Conservation (phyloP, 1,140 invertebrate genomes). For the Trichonephila clavata region DNA sequence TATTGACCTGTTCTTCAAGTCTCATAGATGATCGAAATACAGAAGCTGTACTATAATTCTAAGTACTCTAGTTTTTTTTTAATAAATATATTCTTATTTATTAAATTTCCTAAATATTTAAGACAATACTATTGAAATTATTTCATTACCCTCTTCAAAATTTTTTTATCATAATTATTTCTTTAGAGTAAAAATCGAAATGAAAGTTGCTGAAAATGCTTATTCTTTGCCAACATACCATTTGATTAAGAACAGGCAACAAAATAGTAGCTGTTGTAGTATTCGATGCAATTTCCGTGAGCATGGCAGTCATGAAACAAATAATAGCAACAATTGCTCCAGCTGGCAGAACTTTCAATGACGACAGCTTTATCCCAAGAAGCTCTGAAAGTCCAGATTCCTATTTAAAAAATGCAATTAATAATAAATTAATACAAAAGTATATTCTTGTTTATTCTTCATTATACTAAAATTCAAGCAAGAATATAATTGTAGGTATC, state of each 20-base stretch:
- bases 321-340: conserved; percentile 80
- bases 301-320: conserved; percentile 82
- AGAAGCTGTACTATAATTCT: too few relatives aligned
- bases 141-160: too few relatives aligned
- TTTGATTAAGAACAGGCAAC: conserved; percentile 89
- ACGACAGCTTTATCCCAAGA: conserved; percentile 85
- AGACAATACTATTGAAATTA: too few relatives aligned
- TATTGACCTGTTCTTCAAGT: too few relatives aligned
- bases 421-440: background rate
- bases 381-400: conserved; percentile 88
- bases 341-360: conserved; percentile 80
- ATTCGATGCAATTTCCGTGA: conserved; percentile 92
- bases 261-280: conserved; percentile 92
- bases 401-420: conserved; percentile 73
- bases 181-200: background rate
- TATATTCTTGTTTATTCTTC: too few relatives aligned
- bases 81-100: too few relatives aligned
- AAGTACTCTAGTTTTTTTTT: too few relatives aligned
- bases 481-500: too few relatives aligned
- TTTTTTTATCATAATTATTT: background rate
- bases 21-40: too few relatives aligned
- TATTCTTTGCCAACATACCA: conserved; percentile 83
- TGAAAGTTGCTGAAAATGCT: background rate
- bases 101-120: too few relatives aligned
- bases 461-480: too few relatives aligned